Percentiles rank a stretch among this genome's conserved stretches.
phyloP scores from a whole-genome alignment of 1,140 invertebrate species.

The Lordiphosa mommai region DNA sequence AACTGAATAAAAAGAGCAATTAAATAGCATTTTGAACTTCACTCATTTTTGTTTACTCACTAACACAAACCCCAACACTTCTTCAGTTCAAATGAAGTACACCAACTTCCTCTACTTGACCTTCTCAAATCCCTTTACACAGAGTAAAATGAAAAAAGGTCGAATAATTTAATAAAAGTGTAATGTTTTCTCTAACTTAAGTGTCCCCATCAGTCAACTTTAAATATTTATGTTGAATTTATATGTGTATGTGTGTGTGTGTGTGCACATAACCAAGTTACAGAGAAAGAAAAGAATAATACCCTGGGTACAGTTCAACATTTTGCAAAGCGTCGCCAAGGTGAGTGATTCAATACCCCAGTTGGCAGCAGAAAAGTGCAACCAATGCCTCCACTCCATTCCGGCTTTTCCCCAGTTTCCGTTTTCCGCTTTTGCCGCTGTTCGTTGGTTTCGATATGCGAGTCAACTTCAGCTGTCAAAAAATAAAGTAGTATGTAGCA shows the following conservation, averaged over 20 bases:
- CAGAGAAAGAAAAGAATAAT: constrained; percentile 26
- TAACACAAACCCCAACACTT: no score
- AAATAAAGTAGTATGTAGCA: not conserved
- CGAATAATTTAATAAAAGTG: no score
- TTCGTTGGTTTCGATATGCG: not conserved
- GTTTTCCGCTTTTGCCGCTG: not conserved
- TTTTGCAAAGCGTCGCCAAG: constrained; percentile 37
- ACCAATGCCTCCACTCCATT: not conserved
- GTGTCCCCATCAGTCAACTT: constrained; percentile 15
- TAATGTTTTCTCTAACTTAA: no score
- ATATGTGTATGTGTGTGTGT: no score
- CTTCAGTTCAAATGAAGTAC: no score
- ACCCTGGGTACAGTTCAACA: constrained; percentile 46
- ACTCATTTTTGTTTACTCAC: no score
- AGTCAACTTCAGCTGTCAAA: not conserved
- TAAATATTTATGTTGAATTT: constrained; percentile 33
- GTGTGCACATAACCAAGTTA: not conserved
- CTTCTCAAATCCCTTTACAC: no score
- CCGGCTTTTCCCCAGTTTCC: not conserved
- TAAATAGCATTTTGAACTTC: no score
- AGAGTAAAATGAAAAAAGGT: no score
- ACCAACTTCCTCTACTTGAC: no score
- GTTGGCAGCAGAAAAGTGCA: not conserved
- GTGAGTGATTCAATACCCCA: constrained; percentile 23
- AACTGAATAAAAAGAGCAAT: no score